Percentiles rank a stretch among this genome's conserved stretches.
phyloP scores from a whole-genome alignment of 2,888 invertebrate genomes.

The Schrankia costaestrigalis region DNA sequence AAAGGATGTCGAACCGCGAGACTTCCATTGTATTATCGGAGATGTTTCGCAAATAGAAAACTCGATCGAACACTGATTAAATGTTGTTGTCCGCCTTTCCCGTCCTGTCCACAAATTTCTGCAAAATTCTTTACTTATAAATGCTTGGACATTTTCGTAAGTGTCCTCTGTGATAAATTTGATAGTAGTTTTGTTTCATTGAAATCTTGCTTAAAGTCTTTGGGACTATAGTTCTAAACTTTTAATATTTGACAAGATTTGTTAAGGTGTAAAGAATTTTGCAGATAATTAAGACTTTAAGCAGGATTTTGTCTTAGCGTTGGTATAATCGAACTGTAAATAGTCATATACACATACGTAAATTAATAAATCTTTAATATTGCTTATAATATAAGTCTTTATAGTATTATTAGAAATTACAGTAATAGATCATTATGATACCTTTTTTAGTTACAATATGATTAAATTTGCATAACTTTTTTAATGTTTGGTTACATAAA shows the following conservation, averaged over 20 bases:
- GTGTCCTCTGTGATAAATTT: slow-evolving; percentile 46
- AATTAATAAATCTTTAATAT: too few species aligned
- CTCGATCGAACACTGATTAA: slow-evolving; percentile 53
- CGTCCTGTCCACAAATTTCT: slow-evolving; percentile 51
- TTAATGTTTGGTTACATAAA: too few species aligned
- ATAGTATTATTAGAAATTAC: too few species aligned
- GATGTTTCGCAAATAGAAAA: slow-evolving; percentile 71
- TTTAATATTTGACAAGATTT: slow-evolving; percentile 26
- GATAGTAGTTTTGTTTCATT: slow-evolving; percentile 27
- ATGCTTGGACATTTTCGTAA: slow-evolving; percentile 60
- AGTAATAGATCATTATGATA: too few species aligned
- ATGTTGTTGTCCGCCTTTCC: slow-evolving; percentile 21
- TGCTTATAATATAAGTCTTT: too few species aligned
- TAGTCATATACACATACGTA: too few species aligned
- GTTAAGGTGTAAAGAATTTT: slow-evolving; percentile 71
- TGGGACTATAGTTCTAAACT: too few species aligned
- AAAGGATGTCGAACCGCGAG: slow-evolving; percentile 71
- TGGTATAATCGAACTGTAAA: too few species aligned
- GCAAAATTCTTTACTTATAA: slow-evolving; percentile 76
- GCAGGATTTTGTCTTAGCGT: slow-evolving; percentile 52
- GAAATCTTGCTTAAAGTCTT: slow-evolving; percentile 76
- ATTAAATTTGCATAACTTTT: too few species aligned
- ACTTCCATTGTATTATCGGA: slow-evolving; percentile 74
- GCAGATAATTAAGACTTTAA: slow-evolving; percentile 69
- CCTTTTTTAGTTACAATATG: too few species aligned